These are phyloP conservation scores for Atherinosoma microstoma DNA, from an alignment of 2,797 vertebrate species.

Conservation along the genomic window DNA sequence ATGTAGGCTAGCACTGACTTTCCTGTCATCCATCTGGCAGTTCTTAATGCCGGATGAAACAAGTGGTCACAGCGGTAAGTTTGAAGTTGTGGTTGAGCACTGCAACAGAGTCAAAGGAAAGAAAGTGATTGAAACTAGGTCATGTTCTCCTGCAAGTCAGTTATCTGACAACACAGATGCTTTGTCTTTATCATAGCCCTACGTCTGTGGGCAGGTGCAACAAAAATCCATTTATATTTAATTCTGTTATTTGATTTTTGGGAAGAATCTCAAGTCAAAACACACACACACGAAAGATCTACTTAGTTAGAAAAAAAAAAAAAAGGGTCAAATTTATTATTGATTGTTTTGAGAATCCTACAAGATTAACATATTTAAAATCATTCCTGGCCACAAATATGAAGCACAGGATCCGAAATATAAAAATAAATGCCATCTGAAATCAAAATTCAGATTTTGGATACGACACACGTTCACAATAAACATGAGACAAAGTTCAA, in stretches of 20 bases:
- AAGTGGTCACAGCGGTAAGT: neutral
- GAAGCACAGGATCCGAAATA: no score
- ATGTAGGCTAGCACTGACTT: neutral
- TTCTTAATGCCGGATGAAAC: neutral
- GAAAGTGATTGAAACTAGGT: slow-evolving; percentile 2
- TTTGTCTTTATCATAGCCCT: neutral
- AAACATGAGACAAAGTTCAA: neutral
- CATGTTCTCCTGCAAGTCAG: neutral
- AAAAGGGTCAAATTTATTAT: no score
- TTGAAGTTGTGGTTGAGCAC: slow-evolving; percentile 1
- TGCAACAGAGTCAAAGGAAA: neutral
- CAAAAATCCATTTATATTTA: neutral
- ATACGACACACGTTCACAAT: no score
- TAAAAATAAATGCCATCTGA: no score
- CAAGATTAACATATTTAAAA: no score
- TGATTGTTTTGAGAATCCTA: no score
- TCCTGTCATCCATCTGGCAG: neutral
- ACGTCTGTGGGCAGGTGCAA: neutral
- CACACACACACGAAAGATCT: no score
- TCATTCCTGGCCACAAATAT: neutral
- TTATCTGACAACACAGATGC: neutral
- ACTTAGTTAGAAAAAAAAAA: no score
- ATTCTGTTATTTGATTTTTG: neutral
- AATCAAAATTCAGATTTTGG: neutral
- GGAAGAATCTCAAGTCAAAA: neutral